A percentile compares a stretch with the other conserved stretches of the same genome.
Conservation (phyloP, 1,140 invertebrate species). For the Drosophila erecta region DNA sequence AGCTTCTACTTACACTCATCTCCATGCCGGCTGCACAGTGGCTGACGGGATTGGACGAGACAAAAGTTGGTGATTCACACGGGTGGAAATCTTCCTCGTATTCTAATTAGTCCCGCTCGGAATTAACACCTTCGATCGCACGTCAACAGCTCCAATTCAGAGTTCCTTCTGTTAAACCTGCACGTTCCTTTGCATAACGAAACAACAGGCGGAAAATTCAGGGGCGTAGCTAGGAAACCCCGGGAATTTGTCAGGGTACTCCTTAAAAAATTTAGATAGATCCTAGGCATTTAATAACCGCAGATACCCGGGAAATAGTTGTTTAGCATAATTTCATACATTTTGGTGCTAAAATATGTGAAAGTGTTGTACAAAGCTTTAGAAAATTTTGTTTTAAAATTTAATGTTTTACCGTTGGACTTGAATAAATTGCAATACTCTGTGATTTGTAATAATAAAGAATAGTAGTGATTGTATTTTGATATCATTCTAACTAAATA, state of each 20-base stretch:
- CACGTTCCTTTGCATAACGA: conserved; percentile 59
- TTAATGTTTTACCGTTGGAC: too few species aligned
- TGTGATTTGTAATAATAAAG: too few species aligned
- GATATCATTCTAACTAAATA: too few species aligned
- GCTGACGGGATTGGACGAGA: conserved; percentile 38
- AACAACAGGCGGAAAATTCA: conserved; percentile 29
- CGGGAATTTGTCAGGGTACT: not conserved
- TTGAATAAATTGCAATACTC: too few species aligned
- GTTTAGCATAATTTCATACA: too few species aligned
- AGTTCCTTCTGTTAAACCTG: conserved; percentile 9
- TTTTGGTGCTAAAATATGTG: not conserved
- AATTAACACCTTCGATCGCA: conserved; percentile 64
- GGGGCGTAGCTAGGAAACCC: not conserved
- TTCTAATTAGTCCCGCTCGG: conserved; percentile 63
- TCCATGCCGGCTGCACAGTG: conserved; percentile 61
- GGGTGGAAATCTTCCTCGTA: conserved; percentile 42
- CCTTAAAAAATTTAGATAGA: rapidly evolving
- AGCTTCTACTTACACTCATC: conserved; percentile 84
- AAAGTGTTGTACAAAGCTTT: not conserved
- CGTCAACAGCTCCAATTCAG: conserved; percentile 14
- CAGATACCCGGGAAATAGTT: too few species aligned
- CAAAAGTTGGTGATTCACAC: conserved; percentile 55
- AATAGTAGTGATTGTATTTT: too few species aligned
- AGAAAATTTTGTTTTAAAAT: too few species aligned
- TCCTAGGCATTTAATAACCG: too few species aligned